Evolutionary conservation across 2,113 vertebrate genomes (phyloP).

Genomic region (Telmatochromis sp.): DNA sequence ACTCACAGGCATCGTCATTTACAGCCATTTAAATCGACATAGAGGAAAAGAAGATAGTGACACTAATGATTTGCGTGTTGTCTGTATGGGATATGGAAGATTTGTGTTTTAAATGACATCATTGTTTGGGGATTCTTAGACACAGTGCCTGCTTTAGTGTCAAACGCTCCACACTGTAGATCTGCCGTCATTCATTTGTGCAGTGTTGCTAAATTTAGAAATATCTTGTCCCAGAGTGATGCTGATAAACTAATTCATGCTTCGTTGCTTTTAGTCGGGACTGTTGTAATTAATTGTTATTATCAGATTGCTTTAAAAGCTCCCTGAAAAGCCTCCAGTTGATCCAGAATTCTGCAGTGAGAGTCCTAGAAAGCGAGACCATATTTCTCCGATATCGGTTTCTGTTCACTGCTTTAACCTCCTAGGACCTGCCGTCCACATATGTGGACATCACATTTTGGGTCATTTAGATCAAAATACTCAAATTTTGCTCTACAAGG

Average conservation of each 20-base stretch:
- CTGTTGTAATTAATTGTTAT: background rate
- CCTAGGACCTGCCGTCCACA: no score
- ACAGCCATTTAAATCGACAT: background rate
- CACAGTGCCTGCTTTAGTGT: background rate
- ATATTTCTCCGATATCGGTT: rapidly evolving
- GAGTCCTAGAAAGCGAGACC: background rate
- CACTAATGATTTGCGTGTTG: background rate
- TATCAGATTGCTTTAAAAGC: background rate
- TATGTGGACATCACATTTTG: no score
- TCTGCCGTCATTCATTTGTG: background rate
- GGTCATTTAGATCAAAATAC: no score
- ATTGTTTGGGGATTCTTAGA: background rate
- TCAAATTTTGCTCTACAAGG: no score
- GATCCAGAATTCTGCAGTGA: background rate
- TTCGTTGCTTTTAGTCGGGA: background rate
- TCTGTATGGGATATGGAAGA: background rate
- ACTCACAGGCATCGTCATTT: background rate
- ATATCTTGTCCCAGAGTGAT: background rate
- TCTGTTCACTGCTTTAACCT: background rate
- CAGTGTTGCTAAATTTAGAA: background rate
- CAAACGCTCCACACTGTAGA: background rate
- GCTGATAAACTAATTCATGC: background rate
- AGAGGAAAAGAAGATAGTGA: background rate
- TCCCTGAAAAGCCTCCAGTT: background rate
- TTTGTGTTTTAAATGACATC: background rate